A percentile compares a stretch with the other conserved stretches of the same genome.
phyloP scores from a whole-genome alignment of 1,140 invertebrate species.

The Drosophila gunungcola region DNA sequence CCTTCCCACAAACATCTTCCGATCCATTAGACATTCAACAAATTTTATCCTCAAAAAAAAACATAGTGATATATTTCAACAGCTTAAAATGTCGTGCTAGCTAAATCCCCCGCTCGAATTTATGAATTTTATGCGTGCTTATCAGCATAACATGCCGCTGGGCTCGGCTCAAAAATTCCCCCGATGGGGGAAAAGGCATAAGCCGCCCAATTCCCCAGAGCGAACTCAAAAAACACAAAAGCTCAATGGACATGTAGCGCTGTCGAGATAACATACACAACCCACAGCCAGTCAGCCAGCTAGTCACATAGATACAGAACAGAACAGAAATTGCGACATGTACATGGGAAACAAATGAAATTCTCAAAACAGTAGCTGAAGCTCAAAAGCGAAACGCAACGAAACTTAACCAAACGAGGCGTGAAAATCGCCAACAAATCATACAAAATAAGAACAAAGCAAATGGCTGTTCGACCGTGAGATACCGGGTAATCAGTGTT shows the following conservation, averaged over 20 bases:
- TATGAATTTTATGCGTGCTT: slow-evolving; percentile 80
- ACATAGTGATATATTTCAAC: slow-evolving; percentile 59
- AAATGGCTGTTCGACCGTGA: background rate
- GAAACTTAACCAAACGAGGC: slow-evolving; percentile 72
- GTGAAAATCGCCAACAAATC: slow-evolving; percentile 82
- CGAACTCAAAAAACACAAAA: slow-evolving; percentile 51
- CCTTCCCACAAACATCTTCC: slow-evolving; percentile 12
- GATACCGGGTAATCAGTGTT: background rate
- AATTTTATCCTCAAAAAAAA: slow-evolving; percentile 42
- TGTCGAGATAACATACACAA: slow-evolving; percentile 50
- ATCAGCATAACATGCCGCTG: slow-evolving; percentile 73
- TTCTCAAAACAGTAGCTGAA: slow-evolving; percentile 51
- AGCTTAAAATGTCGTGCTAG: slow-evolving; percentile 57
- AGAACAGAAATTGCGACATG: slow-evolving; percentile 34
- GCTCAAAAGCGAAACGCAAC: slow-evolving; percentile 56
- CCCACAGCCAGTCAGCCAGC: slow-evolving; percentile 5
- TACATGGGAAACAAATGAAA: slow-evolving; percentile 50
- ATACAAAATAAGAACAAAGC: slow-evolving; percentile 33
- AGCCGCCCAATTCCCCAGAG: slow-evolving; percentile 45
- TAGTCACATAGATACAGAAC: slow-evolving; percentile 30
- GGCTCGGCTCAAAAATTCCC: slow-evolving; percentile 11
- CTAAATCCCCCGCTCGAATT: slow-evolving; percentile 61
- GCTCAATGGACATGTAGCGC: slow-evolving; percentile 61
- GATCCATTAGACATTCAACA: slow-evolving; percentile 62
- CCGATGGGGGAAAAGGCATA: slow-evolving; percentile 31